A percentile compares a stretch with the other conserved stretches of the same genome.
These are phyloP conservation scores for Streblospio benedicti DNA, from an alignment of 1,140 invertebrate species.

Conservation along the genomic window DNA sequence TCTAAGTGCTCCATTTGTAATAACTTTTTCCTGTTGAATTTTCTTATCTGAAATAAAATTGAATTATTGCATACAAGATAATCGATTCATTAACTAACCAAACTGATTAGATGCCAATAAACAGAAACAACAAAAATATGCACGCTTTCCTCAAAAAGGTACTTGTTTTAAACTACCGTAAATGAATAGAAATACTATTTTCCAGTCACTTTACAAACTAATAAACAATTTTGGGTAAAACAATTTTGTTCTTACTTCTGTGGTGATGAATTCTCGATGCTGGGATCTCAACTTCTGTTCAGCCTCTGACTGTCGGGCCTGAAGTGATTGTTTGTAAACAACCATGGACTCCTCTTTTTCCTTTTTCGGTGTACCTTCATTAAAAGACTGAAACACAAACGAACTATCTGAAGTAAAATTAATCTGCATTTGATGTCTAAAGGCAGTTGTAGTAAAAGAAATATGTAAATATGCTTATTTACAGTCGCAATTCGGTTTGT, in stretches of 20 bases:
- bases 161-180: background rate
- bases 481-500: no score
- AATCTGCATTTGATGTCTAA: background rate
- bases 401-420: background rate
- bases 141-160: background rate
- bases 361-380: conserved; percentile 83
- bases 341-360: conserved; percentile 72
- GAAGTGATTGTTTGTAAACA: conserved; percentile 80
- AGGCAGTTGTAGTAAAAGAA: background rate
- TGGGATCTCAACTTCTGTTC: conserved; percentile 74
- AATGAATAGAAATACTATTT: conserved; percentile 64
- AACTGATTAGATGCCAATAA: background rate
- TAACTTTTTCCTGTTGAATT: conserved; percentile 83
- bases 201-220: conserved; percentile 82
- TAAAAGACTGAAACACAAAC: conserved; percentile 60
- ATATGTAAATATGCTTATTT: no score
- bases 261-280: conserved; percentile 82
- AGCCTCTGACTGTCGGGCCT: conserved; percentile 81
- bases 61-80: background rate
- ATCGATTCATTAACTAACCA: background rate
- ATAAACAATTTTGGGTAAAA: no score
- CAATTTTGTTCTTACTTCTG: no score
- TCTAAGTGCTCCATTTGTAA: conserved; percentile 78
- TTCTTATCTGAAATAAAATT: no score
- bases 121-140: background rate